Conservation (phyloP, 2,888 invertebrate species). For the Perdita meconis region DNA sequence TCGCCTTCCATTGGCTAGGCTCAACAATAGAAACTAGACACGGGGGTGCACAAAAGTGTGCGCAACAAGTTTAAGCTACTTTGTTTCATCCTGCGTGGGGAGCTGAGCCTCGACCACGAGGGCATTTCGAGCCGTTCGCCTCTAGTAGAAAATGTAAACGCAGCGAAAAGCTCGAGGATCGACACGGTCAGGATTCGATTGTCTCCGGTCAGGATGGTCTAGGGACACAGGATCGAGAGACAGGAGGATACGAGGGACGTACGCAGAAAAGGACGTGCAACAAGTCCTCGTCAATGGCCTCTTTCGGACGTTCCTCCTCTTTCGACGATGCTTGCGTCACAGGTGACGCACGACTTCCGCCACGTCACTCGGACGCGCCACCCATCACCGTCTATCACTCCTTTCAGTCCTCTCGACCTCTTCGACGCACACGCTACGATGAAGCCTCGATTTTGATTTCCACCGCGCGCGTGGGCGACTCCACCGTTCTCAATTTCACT, state of each 20-base stretch:
- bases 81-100: background rate
- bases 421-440: background rate
- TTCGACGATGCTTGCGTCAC: constrained; percentile 74
- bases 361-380: constrained; percentile 75
- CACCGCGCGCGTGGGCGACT: constrained; percentile 19
- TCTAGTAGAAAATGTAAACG: background rate
- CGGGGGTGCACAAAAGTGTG: background rate
- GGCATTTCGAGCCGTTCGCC: background rate
- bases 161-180: background rate
- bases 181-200: background rate
- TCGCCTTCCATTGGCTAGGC: no score
- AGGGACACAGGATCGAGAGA: constrained; percentile 19
- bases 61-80: background rate
- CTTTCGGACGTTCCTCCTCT: constrained; percentile 73
- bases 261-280: constrained; percentile 76
- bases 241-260: constrained; percentile 46
- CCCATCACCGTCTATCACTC: constrained; percentile 51
- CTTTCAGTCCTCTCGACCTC: constrained; percentile 20
- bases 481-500: constrained; percentile 4
- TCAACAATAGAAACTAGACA: no score
- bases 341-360: constrained; percentile 77
- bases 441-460: constrained; percentile 29
- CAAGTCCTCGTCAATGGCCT: constrained; percentile 79
- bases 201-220: background rate
- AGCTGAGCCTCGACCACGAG: background rate